Percentiles rank a stretch among this genome's conserved stretches.
Conservation (phyloP, 2,888 invertebrate species). For the Petrolisthes manimaculis region DNA sequence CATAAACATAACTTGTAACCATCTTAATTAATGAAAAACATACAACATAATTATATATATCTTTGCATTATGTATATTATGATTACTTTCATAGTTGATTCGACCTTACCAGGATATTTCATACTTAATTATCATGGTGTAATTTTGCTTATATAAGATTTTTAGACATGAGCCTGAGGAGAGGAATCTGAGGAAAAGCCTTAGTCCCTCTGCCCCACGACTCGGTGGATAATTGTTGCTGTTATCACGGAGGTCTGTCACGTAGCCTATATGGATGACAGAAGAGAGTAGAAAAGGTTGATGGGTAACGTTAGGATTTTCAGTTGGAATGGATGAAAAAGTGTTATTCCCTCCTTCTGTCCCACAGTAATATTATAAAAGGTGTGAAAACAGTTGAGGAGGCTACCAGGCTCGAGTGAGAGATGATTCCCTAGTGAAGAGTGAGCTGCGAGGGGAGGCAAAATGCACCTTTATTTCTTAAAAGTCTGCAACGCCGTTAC, state of each 20-base stretch:
- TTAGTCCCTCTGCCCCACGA: too few species aligned
- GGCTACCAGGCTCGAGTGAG: constrained; percentile 10
- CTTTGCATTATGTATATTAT: too few species aligned
- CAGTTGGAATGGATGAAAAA: neutral
- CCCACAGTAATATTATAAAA: neutral
- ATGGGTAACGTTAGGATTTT: neutral
- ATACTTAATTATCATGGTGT: too few species aligned
- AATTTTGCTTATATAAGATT: too few species aligned
- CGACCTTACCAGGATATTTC: too few species aligned
- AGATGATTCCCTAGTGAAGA: neutral
- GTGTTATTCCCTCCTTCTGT: neutral
- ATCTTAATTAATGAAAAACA: too few species aligned
- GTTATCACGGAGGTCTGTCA: neutral
- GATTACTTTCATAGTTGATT: too few species aligned
- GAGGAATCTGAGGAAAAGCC: too few species aligned
- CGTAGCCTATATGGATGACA: neutral
- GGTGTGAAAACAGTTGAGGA: neutral
- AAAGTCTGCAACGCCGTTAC: constrained; percentile 77
- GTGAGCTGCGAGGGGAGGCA: neutral
- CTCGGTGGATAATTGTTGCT: too few species aligned
- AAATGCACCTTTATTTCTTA: neutral
- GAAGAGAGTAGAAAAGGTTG: neutral
- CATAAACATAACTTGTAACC: too few species aligned
- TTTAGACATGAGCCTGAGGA: too few species aligned
- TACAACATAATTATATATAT: too few species aligned